Evolutionary conservation across 2,113 vertebrate species (phyloP).

Genomic region (Apteryx mantelli): DNA sequence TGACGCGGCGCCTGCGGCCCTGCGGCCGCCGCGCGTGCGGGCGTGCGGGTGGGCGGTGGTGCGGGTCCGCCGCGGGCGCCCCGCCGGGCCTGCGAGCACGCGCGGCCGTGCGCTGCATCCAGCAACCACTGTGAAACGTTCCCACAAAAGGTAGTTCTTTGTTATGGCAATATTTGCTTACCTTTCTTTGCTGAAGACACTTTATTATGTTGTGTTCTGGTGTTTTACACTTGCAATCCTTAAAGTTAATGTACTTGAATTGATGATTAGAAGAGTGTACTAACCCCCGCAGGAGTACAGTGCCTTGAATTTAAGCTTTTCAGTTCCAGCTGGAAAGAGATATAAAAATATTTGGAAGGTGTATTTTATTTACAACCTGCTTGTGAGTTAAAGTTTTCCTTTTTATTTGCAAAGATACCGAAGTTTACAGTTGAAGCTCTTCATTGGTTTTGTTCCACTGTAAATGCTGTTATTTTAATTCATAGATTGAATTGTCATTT

Average conservation of each 20-base stretch:
- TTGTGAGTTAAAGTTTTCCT: slow-evolving; percentile 50
- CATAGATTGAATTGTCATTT: neutral
- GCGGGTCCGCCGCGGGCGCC: slow-evolving; percentile 9
- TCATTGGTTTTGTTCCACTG: slow-evolving; percentile 60
- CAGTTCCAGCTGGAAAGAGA: slow-evolving; percentile 75
- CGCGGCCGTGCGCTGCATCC: slow-evolving; percentile 69
- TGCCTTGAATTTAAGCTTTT: slow-evolving; percentile 89
- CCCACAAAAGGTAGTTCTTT: neutral
- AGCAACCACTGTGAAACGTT: slow-evolving; percentile 79
- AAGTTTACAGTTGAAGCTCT: slow-evolving; percentile 51
- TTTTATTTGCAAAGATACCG: slow-evolving; percentile 51
- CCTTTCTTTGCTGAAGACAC: slow-evolving; percentile 66
- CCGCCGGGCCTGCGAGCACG: slow-evolving; percentile 23
- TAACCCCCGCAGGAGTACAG: slow-evolving; percentile 82
- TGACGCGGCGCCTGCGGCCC: neutral
- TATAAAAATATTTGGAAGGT: slow-evolving; percentile 72
- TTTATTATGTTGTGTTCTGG: slow-evolving; percentile 61
- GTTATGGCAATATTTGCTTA: slow-evolving; percentile 32
- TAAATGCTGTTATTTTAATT: slow-evolving; percentile 77
- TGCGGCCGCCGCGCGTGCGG: slow-evolving; percentile 15
- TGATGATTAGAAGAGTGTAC: slow-evolving; percentile 63
- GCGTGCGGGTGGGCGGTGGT: slow-evolving; percentile 24
- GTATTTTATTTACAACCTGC: slow-evolving; percentile 68
- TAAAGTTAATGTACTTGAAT: slow-evolving; percentile 70
- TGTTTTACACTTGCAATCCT: slow-evolving; percentile 44